phyloP scores from a whole-genome alignment of 2,797 vertebrate species.

The Lates japonicus region DNA sequence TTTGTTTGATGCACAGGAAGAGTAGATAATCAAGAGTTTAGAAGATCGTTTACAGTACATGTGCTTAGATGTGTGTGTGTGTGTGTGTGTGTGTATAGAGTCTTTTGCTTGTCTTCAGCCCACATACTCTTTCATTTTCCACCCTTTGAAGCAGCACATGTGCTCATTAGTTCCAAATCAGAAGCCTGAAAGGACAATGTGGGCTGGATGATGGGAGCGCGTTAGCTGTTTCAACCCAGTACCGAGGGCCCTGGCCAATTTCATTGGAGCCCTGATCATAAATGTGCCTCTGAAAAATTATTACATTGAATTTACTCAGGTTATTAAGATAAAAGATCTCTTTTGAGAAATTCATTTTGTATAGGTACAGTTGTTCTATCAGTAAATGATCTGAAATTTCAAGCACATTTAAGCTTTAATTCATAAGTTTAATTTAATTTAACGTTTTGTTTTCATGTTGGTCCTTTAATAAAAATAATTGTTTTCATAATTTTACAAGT shows the following conservation, averaged over 20 bases:
- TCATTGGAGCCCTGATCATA: slow-evolving; percentile 46
- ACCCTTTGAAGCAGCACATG: slow-evolving; percentile 75
- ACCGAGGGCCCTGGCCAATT: slow-evolving; percentile 44
- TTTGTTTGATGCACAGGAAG: slow-evolving; percentile 46
- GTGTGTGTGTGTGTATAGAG: slow-evolving; percentile 40
- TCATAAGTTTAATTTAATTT: slow-evolving; percentile 1
- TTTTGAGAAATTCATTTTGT: slow-evolving; percentile 26
- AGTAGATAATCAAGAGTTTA: slow-evolving; percentile 52
- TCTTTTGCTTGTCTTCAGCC: slow-evolving; percentile 72
- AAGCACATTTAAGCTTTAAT: slow-evolving; percentile 6
- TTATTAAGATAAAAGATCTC: slow-evolving; percentile 24
- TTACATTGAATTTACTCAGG: slow-evolving; percentile 38
- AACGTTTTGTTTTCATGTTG: slow-evolving; percentile 8
- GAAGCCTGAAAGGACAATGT: slow-evolving; percentile 75
- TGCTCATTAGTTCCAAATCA: slow-evolving; percentile 81
- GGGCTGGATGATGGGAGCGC: slow-evolving; percentile 64
- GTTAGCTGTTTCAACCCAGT: slow-evolving; percentile 57
- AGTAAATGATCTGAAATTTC: slow-evolving; percentile 16
- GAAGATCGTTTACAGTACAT: slow-evolving; percentile 57
- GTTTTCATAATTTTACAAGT: slow-evolving; percentile 21
- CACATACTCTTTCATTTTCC: slow-evolving; percentile 76
- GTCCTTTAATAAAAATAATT: slow-evolving; percentile 5
- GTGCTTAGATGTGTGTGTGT: slow-evolving; percentile 52
- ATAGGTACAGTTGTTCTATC: slow-evolving; percentile 4
- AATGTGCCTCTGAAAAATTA: slow-evolving; percentile 48